These are phyloP conservation scores for Rotaria magnacalcarata DNA, from an alignment of 2,888 invertebrate genomes.

Conservation along the genomic window DNA sequence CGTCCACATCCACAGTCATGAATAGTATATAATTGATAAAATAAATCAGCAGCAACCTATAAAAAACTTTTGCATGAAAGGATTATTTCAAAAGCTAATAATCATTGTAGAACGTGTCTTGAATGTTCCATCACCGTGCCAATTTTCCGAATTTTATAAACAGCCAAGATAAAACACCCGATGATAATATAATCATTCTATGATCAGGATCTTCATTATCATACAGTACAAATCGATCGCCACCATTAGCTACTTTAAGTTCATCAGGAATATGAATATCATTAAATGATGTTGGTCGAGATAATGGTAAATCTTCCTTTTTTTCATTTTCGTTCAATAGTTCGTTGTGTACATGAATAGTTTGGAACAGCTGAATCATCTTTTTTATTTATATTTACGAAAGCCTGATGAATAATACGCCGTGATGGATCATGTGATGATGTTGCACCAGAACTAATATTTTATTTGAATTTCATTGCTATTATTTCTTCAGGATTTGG, in stretches of 20 bases:
- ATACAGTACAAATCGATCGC: background rate
- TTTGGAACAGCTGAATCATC: background rate
- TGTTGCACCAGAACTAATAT: background rate
- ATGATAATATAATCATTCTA: too few species aligned
- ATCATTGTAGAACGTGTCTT: too few species aligned
- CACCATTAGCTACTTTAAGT: background rate
- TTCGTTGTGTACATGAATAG: background rate
- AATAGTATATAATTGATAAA: background rate
- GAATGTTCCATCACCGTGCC: too few species aligned
- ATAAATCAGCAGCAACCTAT: background rate
- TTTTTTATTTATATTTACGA: background rate
- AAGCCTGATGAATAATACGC: background rate
- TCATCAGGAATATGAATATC: background rate
- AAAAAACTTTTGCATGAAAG: background rate
- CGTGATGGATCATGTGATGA: conserved; percentile 1
- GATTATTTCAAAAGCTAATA: too few species aligned
- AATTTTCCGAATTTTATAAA: too few species aligned
- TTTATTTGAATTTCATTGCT: background rate
- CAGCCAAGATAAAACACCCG: too few species aligned
- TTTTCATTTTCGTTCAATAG: conserved; percentile 1
- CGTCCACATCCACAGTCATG: background rate
- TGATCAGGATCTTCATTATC: background rate
- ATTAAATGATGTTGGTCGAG: background rate
- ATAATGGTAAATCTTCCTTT: background rate
- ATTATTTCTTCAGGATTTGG: background rate